Evolutionary conservation across 2,797 vertebrate species (phyloP).

Genomic region (Semaprochilodus insignis): DNA sequence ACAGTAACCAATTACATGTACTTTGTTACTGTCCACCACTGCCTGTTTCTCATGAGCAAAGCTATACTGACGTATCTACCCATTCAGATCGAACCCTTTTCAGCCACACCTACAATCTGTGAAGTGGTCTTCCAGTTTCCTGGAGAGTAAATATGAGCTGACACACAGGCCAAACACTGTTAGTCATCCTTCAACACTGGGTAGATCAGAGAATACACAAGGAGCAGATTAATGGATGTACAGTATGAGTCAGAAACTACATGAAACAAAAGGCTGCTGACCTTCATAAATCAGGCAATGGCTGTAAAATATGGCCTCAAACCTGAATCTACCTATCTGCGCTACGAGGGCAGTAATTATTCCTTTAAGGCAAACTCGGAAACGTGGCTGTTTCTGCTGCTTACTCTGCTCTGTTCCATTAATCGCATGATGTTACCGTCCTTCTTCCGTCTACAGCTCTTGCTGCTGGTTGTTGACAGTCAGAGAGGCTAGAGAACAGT

Average conservation of each 20-base stretch:
- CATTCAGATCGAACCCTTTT: not conserved
- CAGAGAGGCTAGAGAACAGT: too few relatives aligned
- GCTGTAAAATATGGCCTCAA: not conserved
- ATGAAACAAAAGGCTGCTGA: not conserved
- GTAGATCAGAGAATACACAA: not conserved
- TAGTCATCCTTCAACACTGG: not conserved
- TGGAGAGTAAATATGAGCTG: not conserved
- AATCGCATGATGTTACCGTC: too few relatives aligned
- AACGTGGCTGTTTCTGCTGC: too few relatives aligned
- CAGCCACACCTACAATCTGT: not conserved
- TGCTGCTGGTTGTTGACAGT: too few relatives aligned
- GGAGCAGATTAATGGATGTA: not conserved
- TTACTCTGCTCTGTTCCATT: too few relatives aligned
- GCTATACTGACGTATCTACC: not conserved
- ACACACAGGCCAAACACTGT: constrained; percentile 1
- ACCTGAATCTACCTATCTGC: not conserved
- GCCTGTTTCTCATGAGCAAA: too few relatives aligned
- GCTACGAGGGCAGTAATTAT: not conserved
- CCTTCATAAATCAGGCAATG: not conserved
- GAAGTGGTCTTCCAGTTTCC: not conserved
- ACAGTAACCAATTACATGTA: too few relatives aligned
- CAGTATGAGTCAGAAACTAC: not conserved
- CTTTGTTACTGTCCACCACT: too few relatives aligned
- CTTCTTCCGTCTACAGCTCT: too few relatives aligned
- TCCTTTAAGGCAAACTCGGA: too few relatives aligned